Conservation (phyloP, 2,888 invertebrate genomes). For the Malacosoma neustria region DNA sequence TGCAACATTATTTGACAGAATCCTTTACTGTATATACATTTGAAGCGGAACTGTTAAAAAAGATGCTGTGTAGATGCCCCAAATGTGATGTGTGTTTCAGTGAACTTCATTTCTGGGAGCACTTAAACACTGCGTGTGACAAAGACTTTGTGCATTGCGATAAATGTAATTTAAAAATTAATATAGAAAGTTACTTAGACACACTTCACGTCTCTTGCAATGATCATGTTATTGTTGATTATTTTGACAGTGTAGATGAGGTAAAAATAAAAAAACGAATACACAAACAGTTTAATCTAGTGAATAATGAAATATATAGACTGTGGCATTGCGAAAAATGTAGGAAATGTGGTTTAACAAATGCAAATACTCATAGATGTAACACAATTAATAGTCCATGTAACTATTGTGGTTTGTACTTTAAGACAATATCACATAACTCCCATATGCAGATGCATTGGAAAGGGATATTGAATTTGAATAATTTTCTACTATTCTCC, state of each 20-base stretch:
- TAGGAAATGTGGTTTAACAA: not conserved
- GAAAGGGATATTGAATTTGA: not conserved
- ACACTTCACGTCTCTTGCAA: not conserved
- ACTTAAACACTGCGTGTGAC: not conserved
- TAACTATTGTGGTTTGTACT: not conserved
- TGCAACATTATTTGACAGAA: not conserved
- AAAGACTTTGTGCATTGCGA: not conserved
- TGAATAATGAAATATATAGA: too few species aligned
- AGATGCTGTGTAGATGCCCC: not conserved
- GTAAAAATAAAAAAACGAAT: too few species aligned
- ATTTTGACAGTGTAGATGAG: not conserved
- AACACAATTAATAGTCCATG: not conserved
- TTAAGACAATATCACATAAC: not conserved
- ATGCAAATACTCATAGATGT: not conserved
- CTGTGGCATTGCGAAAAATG: not conserved
- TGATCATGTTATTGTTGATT: not conserved
- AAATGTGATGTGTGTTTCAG: not conserved
- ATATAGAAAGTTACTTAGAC: not conserved
- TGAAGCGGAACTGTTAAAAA: not conserved
- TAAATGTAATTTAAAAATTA: not conserved
- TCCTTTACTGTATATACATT: not conserved
- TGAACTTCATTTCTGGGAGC: not conserved
- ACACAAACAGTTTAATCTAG: too few species aligned
- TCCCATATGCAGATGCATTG: not conserved
- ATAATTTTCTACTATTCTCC: not conserved